Conservation (phyloP, 1,140 invertebrate genomes). For the Brachionus calyciflorus region DNA sequence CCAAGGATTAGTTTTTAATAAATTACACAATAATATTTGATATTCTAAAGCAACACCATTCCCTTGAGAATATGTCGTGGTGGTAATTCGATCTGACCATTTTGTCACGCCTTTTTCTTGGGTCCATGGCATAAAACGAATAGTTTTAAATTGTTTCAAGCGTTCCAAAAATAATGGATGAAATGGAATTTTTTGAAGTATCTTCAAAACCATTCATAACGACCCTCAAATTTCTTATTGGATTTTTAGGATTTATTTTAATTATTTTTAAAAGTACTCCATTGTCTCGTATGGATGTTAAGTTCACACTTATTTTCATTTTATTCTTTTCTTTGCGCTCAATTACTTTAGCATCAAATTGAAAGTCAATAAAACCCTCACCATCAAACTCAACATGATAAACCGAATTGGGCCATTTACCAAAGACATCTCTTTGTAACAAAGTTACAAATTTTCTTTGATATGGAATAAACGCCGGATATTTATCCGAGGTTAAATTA, state of each 20-base stretch:
- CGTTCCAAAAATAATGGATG: slow-evolving; percentile 51
- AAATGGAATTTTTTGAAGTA: slow-evolving; percentile 51
- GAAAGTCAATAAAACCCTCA: slow-evolving; percentile 50
- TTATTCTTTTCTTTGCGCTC: slow-evolving; percentile 50
- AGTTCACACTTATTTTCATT: slow-evolving; percentile 46
- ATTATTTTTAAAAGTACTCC: slow-evolving; percentile 50
- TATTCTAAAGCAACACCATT: slow-evolving; percentile 50
- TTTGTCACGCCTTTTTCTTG: not conserved
- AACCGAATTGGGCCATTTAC: slow-evolving; percentile 49
- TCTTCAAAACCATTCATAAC: slow-evolving; percentile 51
- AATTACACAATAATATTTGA: slow-evolving; percentile 50
- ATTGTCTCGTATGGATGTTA: slow-evolving; percentile 46
- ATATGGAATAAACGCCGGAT: slow-evolving; percentile 48
- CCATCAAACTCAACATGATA: slow-evolving; percentile 52
- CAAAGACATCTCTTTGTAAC: slow-evolving; percentile 46
- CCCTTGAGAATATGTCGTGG: slow-evolving; percentile 49
- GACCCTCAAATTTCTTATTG: slow-evolving; percentile 51
- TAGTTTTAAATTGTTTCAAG: slow-evolving; percentile 50
- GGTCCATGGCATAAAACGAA: slow-evolving; percentile 51
- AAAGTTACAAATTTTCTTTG: slow-evolving; percentile 48
- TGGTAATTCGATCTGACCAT: not conserved
- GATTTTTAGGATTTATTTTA: slow-evolving; percentile 50
- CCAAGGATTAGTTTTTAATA: slow-evolving; percentile 51
- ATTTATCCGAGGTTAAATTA: slow-evolving; percentile 49
- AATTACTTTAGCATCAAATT: slow-evolving; percentile 45